Base-by-base conservation (phyloP, 2,113 vertebrate species). In the Xenopus borealis region DNA sequence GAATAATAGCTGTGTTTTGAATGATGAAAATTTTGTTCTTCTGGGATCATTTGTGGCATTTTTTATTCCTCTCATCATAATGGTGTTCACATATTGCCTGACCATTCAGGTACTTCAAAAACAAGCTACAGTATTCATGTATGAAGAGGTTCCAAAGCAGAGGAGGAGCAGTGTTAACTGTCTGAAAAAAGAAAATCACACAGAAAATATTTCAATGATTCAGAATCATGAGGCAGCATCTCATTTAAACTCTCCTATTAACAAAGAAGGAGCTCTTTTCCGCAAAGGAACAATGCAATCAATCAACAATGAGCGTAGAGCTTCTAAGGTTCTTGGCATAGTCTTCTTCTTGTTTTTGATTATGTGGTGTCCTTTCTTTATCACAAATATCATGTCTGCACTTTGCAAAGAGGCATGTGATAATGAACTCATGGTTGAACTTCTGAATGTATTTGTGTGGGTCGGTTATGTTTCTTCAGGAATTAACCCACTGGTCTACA, bases 331-430 rank as follows among this genome's bases (percentile, higher is more conserved):
- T 69, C 87, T 99, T 80, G 97, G 97, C 47, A 94, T 99, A 0
- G 97, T 99, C 81, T 98, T 99, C 91, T 98, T 98, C 89, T 88
- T 98, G 84, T 99, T 99, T 85, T 94, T 99, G 76, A 72, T 99
- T 80, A 98, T 99, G 97, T 99, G 97, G 97, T 99, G 97, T 82
- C 97, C 97, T 0, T 99, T 98, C 78, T 99, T 99, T 85, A 94
- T 98, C 86, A 98, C 97, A 27, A 99, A 98, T 23, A 94, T 99
- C 81, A 92, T 97, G 83, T 95, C 89, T 0, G 97, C 98, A 17
- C 89, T 99, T 69, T 99, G 97, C 83, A 91, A 81, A 8, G 91
- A 87, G 50, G 84, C 94, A 47, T 99, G 97, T 7, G 89, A 97
- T 0, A 88, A 91, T 80, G 88, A 89, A 10, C 89, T 98, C 46